Evolutionary conservation across 2,888 invertebrate species (phyloP), one percentile per base, ranked within the genome.

Genomic region (Nipponacmea schrenckii): DNA sequence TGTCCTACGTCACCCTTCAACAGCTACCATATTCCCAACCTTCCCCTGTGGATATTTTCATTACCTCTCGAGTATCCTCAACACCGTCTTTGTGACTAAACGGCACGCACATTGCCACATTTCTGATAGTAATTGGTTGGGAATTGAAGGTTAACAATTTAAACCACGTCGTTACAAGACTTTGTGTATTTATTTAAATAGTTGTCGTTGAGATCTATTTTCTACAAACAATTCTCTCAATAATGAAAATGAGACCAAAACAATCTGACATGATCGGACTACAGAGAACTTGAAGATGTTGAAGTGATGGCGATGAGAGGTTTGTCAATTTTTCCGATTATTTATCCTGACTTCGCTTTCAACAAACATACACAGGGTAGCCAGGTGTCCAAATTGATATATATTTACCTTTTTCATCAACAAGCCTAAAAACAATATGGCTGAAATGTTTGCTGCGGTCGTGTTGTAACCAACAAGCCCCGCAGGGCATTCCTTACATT

Each of bases 121-220:
- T 56, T 56, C 56, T 3, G 56, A 2, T 56, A 56, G 24, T 56
- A 56, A 56, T 56, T 56, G 20, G 56, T 24, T 24, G 20, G 56
- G 39, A 39, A 56, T 56, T 56, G 56, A 56, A 56, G 56, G 56
- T 56, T 56, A 56, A 56, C 56, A 20, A 14, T 24, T 56, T 56
- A 20, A 24, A 24, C 20, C 20, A 56, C 24, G 56, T 56, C 20
- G 56, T 56, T 56, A 56, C 56, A 20, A 56, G 56, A 56, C 56
- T 14, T 39, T 56, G 56, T 56, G 56, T 56, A 56, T 56, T 56
- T 56, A 56, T 56, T 56, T 56, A 56, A 56, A 56, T 24, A 24
- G 56, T 17, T 20, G 12, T 56, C 56, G 24, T 15, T 24, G 56
- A 56, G 24, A 24, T 56, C 20, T 56, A 24, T 56, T 56, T 56